These are phyloP conservation scores for Papilio demoleus DNA, from an alignment of 2,888 invertebrate species.

Conservation along the genomic window DNA sequence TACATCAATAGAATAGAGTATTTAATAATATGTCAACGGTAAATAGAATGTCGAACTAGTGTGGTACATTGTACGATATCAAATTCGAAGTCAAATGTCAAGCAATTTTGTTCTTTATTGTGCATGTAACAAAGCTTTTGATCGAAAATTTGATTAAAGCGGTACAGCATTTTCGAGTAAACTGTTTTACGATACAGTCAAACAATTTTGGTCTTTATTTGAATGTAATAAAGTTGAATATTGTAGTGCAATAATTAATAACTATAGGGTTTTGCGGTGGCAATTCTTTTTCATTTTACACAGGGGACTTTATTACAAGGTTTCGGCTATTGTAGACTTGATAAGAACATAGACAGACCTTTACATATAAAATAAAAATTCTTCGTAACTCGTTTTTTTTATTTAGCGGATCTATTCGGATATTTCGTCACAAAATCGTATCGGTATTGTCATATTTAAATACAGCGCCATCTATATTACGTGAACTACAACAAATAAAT, in stretches of 20 bases:
- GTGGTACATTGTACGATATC: constrained; percentile 5
- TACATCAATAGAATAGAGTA: neutral
- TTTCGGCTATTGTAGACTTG: constrained; percentile 13
- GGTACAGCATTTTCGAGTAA: neutral
- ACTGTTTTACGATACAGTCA: neutral
- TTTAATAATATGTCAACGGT: neutral
- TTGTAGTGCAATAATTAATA: neutral
- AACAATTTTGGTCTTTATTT: constrained; percentile 19
- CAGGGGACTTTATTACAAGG: constrained; percentile 33
- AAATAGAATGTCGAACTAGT: neutral
- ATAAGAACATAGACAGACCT: constrained; percentile 1
- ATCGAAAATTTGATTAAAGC: neutral
- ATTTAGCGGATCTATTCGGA: too few relatives aligned
- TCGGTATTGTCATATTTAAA: too few relatives aligned
- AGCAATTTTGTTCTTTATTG: constrained; percentile 6
- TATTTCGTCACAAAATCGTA: too few relatives aligned
- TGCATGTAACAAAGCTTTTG: neutral
- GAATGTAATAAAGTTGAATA: neutral
- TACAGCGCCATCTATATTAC: too few relatives aligned
- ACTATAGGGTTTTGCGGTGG: constrained; percentile 1
- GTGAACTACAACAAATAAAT: too few relatives aligned
- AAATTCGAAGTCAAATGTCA: neutral
- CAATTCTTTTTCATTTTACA: constrained; percentile 40
- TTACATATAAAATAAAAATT: too few relatives aligned
- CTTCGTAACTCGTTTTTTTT: too few relatives aligned